Percentiles rank a stretch among this genome's conserved stretches.
Conservation (phyloP, 1,140 invertebrate species). For the Halyomorpha halys region DNA sequence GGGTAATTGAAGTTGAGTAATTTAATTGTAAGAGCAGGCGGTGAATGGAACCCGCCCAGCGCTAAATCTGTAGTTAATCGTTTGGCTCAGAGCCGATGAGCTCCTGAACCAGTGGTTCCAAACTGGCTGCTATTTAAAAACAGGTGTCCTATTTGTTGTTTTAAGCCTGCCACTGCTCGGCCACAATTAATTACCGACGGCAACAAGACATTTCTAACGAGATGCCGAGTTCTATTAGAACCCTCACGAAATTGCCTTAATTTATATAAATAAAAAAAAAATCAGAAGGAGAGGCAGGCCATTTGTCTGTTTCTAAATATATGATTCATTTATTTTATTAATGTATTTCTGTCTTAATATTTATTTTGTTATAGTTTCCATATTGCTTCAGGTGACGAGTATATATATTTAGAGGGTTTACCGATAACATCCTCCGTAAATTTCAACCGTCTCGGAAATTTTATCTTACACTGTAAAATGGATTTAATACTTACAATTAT, state of each 20-base stretch:
- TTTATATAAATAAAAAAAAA: too few relatives aligned
- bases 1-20: constrained; percentile 14
- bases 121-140: constrained; percentile 16
- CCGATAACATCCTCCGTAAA: too few relatives aligned
- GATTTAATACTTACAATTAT: too few relatives aligned
- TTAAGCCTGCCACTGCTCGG: neutral
- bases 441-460: too few relatives aligned
- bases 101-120: neutral
- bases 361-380: too few relatives aligned
- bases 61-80: constrained; percentile 12
- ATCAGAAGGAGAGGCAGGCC: too few relatives aligned
- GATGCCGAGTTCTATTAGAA: neutral
- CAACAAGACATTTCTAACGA: constrained; percentile 6
- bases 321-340: too few relatives aligned
- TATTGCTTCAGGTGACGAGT: too few relatives aligned
- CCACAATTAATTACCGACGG: constrained; percentile 9
- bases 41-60: constrained; percentile 1
- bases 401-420: too few relatives aligned
- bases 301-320: too few relatives aligned
- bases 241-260: neutral
- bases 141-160: constrained; percentile 18
- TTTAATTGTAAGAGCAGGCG: constrained; percentile 14
- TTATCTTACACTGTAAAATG: too few relatives aligned
- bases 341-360: too few relatives aligned
- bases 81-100: neutral